Conservation (phyloP, 2,797 vertebrate genomes). For the Sebastes minor region DNA sequence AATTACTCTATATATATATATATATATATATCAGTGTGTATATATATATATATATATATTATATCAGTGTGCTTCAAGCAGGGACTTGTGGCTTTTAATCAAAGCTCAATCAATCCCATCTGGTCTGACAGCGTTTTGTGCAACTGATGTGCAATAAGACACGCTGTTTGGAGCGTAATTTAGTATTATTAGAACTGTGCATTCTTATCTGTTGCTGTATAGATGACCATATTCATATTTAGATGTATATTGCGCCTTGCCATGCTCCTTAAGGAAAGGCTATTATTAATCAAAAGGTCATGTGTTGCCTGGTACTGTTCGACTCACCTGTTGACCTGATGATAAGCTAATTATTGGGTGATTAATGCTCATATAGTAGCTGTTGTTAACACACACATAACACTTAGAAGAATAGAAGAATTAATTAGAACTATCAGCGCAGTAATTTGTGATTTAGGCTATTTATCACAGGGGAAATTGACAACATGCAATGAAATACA, state of each 20-base stretch:
- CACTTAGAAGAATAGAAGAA: background rate
- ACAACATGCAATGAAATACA: background rate
- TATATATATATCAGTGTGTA: too few relatives aligned
- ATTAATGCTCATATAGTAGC: background rate
- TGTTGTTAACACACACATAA: background rate
- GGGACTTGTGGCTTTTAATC: constrained; percentile 1
- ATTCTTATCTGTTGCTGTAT: background rate
- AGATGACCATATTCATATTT: background rate
- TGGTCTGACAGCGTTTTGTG: background rate
- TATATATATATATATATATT: too few relatives aligned
- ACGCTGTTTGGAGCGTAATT: too few relatives aligned
- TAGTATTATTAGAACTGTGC: too few relatives aligned
- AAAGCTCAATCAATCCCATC: background rate
- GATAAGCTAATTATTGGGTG: background rate
- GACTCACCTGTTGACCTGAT: background rate
- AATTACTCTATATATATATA: too few relatives aligned
- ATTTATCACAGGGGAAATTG: background rate
- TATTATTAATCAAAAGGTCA: constrained; percentile 15
- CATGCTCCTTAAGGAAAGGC: background rate
- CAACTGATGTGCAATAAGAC: background rate
- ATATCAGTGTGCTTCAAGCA: background rate
- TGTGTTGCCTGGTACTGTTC: background rate
- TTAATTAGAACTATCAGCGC: background rate
- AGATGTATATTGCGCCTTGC: background rate
- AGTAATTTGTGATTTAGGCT: background rate